phyloP scores from a whole-genome alignment of 2,113 vertebrate genomes.

The Microtus montanus region DNA sequence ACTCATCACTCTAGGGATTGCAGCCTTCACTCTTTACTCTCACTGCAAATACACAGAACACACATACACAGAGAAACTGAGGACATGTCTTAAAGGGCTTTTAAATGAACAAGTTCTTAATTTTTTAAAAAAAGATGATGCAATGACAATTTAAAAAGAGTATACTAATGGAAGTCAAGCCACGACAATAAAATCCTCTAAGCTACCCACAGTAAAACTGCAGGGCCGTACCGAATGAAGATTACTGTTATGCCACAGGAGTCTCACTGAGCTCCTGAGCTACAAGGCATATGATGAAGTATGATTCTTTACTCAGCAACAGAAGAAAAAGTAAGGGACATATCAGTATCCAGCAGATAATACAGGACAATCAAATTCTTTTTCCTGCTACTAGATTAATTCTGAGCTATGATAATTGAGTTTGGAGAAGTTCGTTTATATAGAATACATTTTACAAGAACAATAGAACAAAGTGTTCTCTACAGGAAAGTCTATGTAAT shows the following conservation, averaged over 20 bases:
- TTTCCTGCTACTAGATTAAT: conserved; percentile 5
- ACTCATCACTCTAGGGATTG: background rate
- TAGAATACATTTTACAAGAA: conserved; percentile 44
- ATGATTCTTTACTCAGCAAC: background rate
- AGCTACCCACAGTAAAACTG: background rate
- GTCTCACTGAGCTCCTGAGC: background rate
- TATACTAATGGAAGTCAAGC: conserved; percentile 1
- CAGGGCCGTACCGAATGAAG: background rate
- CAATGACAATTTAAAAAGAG: background rate
- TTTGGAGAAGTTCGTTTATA: conserved; percentile 31
- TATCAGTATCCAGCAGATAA: background rate
- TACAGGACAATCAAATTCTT: background rate
- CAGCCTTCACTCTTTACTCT: background rate
- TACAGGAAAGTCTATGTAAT: conserved; percentile 35
- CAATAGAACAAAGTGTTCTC: background rate
- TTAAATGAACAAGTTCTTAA: background rate
- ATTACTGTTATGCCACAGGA: background rate
- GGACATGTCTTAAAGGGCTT: background rate
- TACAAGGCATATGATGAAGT: background rate
- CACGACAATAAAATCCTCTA: conserved; percentile 12
- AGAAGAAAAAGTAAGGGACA: background rate
- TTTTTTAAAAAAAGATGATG: background rate
- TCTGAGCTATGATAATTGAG: conserved; percentile 38
- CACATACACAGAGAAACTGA: background rate
- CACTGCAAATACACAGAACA: background rate